A percentile compares a stretch with the other conserved stretches of the same genome.
Evolutionary conservation across 2,113 vertebrate genomes (phyloP).

Genomic region (Dipodomys stephensi): DNA sequence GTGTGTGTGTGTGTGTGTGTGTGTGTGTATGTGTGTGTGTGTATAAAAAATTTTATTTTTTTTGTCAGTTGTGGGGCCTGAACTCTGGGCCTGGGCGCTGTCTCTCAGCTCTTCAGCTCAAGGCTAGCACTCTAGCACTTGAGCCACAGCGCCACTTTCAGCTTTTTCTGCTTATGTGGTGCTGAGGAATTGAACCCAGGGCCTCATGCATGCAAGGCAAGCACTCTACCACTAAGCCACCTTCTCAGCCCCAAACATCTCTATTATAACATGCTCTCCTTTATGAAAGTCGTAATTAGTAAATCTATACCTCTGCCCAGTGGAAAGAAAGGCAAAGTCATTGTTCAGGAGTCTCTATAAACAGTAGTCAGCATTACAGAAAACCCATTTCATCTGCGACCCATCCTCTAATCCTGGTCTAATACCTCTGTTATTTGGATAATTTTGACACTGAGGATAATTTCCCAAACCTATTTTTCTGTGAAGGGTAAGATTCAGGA

Average conservation of each 20-base stretch:
- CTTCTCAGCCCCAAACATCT: neutral
- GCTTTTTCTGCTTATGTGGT: no score
- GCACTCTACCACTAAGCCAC: no score
- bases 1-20: no score
- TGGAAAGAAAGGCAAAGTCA: neutral
- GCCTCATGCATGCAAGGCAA: no score
- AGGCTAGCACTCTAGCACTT: no score
- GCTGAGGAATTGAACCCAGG: no score
- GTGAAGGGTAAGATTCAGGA: neutral
- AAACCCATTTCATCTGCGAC: neutral
- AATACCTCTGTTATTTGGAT: conserved; percentile 29
- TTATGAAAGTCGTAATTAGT: conserved; percentile 28
- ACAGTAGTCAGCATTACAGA: neutral
- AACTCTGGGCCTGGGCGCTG: no score
- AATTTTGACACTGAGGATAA: neutral
- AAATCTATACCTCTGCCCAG: conserved; percentile 32
- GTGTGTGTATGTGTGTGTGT: no score
- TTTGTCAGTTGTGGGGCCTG: no score
- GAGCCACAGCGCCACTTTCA: no score
- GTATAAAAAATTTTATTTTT: no score
- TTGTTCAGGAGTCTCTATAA: conserved; percentile 1
- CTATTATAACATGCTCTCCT: neutral
- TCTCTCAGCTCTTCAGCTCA: no score
- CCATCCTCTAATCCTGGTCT: neutral
- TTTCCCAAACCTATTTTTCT: conserved; percentile 15